Percentiles rank a stretch among this genome's conserved stretches.
Evolutionary conservation across 2,113 vertebrate species (phyloP).

Genomic region (Hemibagrus wyckioides): DNA sequence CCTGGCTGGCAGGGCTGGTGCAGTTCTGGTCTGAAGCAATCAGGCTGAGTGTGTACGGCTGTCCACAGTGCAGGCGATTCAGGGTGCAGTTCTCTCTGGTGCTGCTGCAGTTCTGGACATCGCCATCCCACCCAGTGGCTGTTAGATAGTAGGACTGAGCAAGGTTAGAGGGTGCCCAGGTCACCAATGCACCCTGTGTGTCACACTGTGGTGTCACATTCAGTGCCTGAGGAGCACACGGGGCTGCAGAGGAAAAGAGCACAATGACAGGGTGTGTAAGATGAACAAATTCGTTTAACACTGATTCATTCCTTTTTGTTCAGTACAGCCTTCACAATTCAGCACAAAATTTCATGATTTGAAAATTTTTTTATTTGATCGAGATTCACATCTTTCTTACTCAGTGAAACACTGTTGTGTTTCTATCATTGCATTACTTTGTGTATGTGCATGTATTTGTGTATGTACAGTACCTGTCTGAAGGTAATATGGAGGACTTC

Average conservation of each 20-base stretch:
- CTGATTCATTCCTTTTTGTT: not conserved
- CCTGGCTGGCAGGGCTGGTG: conserved; percentile 58
- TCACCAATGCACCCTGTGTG: conserved; percentile 48
- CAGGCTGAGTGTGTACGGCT: conserved; percentile 63
- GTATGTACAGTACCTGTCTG: conserved; percentile 65
- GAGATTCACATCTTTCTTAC: not conserved
- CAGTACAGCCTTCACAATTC: not conserved
- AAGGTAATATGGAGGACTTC: conserved; percentile 68
- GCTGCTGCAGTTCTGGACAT: conserved; percentile 53
- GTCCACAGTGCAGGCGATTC: conserved; percentile 65
- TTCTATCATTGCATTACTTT: not conserved
- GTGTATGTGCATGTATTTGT: not conserved
- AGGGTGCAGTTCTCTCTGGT: conserved; percentile 65
- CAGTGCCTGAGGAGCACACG: conserved; percentile 69
- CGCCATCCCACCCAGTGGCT: conserved; percentile 61
- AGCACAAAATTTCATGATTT: not conserved
- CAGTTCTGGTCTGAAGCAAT: conserved; percentile 64
- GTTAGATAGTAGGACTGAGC: conserved; percentile 66
- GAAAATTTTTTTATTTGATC: no score
- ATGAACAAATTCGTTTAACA: not conserved
- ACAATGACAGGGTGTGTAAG: not conserved
- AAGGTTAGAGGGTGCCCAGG: conserved; percentile 64
- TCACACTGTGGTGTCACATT: conserved; percentile 54
- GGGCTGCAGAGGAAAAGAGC: conserved; percentile 58
- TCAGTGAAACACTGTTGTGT: not conserved